Evolutionary conservation across 2,888 invertebrate species (phyloP), one percentile per base, ranked within the genome.

Genomic region (Pyrgus malvae): DNA sequence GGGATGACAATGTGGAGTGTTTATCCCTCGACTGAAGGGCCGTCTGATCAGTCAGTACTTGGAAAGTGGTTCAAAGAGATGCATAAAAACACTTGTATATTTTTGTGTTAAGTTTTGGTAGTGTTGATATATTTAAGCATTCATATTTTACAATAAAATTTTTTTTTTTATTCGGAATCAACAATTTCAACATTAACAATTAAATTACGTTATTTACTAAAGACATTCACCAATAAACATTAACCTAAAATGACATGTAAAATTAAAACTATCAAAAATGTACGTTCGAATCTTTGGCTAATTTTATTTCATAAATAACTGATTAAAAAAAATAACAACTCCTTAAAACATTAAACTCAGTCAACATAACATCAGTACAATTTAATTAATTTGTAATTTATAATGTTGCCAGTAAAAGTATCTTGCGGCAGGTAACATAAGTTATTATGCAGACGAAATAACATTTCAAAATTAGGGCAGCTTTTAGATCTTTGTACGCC

Each of bases 401-500:
- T n/a, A n/a, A n/a, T n/a, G n/a, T n/a, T n/a, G n/a, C n/a, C n/a
- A n/a, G n/a, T n/a, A n/a, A n/a, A n/a, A n/a, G n/a, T n/a, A n/a
- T n/a, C n/a, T n/a, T n/a, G n/a, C n/a, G n/a, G n/a, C 19, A 19
- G 37, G 16, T 17, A 19, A 37, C 35, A 19, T n/a, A 19, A 38
- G 2, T n/a, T 35, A 35, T 35, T 35, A 1, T 6, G 16, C 14
- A 7, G 16, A 16, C 16, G 16, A 33, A 7, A 14, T 14, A 33
- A 33, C 6, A 12, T 37, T 25, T 19, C 38, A 48, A 41, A 9
- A 14, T 21, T 31, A 21, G 49, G 49, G 51, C 44, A 51, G 44
- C 51, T 27, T 46, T 48, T 51, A 29, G 19, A 51, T 44, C 27
- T 44, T 51, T 51, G 44, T 44, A 51, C 44, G 44, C 37, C 44